phyloP scores from a whole-genome alignment of 2,888 invertebrate species.

The Standfussiana lucernea region DNA sequence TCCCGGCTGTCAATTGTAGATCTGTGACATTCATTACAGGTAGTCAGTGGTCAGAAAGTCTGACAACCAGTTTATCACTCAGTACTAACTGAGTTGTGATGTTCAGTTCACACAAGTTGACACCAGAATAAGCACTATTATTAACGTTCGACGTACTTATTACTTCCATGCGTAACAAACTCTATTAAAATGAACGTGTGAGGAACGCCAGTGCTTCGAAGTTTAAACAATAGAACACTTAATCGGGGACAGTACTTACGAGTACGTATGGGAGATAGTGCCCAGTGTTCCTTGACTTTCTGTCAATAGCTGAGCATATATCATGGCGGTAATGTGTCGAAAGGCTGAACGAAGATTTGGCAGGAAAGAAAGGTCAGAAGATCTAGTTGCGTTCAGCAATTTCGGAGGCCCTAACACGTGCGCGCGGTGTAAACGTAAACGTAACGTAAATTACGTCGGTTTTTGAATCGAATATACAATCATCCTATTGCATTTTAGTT shows the following conservation, averaged over 20 bases:
- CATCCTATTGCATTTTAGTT: too few relatives aligned
- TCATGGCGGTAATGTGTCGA: background rate
- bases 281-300: background rate
- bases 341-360: background rate
- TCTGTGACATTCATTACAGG: too few relatives aligned
- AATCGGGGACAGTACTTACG: background rate
- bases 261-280: conserved; percentile 9
- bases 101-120: background rate
- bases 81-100: too few relatives aligned
- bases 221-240: conserved; percentile 32
- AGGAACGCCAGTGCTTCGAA: background rate
- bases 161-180: background rate
- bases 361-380: background rate
- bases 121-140: conserved; percentile 19
- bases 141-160: conserved; percentile 17
- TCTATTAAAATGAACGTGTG: background rate
- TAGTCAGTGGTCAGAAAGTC: too few relatives aligned
- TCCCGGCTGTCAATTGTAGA: too few relatives aligned
- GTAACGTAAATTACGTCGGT: too few relatives aligned
- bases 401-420: too few relatives aligned
- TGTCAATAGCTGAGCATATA: conserved; percentile 2
- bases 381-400: background rate
- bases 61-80: too few relatives aligned
- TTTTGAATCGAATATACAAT: too few relatives aligned
- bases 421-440: too few relatives aligned